phyloP scores from a whole-genome alignment of 2,888 invertebrate genomes.

The Chrysomela aeneicollis region DNA sequence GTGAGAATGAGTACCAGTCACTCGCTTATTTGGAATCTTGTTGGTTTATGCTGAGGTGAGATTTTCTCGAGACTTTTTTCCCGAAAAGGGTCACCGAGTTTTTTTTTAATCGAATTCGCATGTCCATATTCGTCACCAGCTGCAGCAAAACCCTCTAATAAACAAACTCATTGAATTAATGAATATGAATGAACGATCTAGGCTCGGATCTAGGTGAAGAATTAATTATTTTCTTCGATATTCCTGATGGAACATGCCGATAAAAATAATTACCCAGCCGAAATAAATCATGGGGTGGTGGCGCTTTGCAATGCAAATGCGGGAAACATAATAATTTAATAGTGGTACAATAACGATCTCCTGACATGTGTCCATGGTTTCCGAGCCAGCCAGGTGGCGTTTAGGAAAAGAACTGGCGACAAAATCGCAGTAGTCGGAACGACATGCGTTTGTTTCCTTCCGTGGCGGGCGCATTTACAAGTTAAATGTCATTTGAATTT shows the following conservation, averaged over 20 bases:
- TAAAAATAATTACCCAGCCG: slow-evolving; percentile 28
- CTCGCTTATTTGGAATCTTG: too few species aligned
- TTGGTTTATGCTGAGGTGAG: too few species aligned
- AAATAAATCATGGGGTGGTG: slow-evolving; percentile 17
- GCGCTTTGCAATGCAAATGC: slow-evolving; percentile 33
- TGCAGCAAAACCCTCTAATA: neutral
- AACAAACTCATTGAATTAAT: neutral
- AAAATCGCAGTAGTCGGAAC: slow-evolving; percentile 49
- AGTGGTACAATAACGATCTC: slow-evolving; percentile 39
- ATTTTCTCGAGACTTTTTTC: too few species aligned
- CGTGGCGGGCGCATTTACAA: slow-evolving; percentile 53
- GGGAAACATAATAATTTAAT: slow-evolving; percentile 31
- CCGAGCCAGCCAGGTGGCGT: slow-evolving; percentile 26
- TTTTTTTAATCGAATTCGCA: too few species aligned
- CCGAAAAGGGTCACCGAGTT: too few species aligned
- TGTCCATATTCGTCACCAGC: neutral
- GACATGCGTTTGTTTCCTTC: slow-evolving; percentile 57
- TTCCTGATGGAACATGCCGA: slow-evolving; percentile 17
- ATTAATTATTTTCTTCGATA: slow-evolving; percentile 13
- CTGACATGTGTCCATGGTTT: slow-evolving; percentile 44
- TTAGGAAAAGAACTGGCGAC: neutral
- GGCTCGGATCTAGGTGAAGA: neutral
- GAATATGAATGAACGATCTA: neutral
- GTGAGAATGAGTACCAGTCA: too few species aligned
- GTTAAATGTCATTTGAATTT: slow-evolving; percentile 50